Conservation (phyloP, 2,113 vertebrate species). For the Protobothrops mucrosquamatus region DNA sequence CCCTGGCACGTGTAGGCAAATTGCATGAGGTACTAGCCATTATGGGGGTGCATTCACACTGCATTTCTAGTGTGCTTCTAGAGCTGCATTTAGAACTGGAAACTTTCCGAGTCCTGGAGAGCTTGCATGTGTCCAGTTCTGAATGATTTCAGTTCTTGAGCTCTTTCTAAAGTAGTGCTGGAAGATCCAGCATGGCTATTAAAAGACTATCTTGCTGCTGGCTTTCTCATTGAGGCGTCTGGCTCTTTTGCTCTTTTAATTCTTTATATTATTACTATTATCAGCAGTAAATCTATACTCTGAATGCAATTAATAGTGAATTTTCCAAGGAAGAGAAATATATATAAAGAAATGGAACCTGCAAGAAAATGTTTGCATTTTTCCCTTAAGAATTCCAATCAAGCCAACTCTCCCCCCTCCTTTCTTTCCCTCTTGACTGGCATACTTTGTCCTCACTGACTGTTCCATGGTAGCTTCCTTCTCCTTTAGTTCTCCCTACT, state of each 20-base stretch:
- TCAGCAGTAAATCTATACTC: neutral
- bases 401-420: neutral
- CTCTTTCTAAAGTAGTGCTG: neutral
- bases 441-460: neutral
- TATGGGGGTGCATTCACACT: neutral
- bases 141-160: neutral
- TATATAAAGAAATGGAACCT: neutral
- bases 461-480: neutral
- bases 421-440: neutral
- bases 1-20: slow-evolving; percentile 1
- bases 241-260: neutral
- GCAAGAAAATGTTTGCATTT: neutral
- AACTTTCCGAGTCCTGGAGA: neutral
- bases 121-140: slow-evolving; percentile 14
- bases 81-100: neutral
- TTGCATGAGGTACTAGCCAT: neutral
- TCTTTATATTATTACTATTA: neutral
- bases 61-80: neutral
- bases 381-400: neutral
- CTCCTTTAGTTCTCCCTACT: neutral
- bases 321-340: neutral
- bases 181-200: neutral
- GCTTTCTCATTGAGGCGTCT: neutral
- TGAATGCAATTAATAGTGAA: neutral
- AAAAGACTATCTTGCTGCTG: neutral